These are phyloP conservation scores for Ornithoptera alexandrae DNA, from an alignment of 2,888 invertebrate species.

Conservation along the genomic window DNA sequence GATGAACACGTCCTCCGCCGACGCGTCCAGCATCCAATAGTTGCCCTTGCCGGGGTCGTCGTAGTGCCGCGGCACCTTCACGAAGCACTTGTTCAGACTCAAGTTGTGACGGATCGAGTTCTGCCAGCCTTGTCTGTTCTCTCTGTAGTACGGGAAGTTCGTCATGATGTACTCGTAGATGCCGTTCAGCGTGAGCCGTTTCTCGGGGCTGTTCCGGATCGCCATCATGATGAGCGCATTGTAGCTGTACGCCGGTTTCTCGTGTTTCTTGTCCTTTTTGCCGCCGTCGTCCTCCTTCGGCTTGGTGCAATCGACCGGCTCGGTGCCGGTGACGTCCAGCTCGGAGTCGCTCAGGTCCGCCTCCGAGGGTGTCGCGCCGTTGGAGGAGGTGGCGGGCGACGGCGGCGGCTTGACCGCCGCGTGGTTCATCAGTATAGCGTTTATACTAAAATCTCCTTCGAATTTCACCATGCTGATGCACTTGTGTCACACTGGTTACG, in stretches of 20 bases:
- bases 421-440: slow-evolving; percentile 85
- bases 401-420: slow-evolving; percentile 66
- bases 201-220: slow-evolving; percentile 95
- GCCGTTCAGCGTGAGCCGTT: slow-evolving; percentile 95
- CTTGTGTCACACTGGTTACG: slow-evolving; percentile 46
- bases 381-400: slow-evolving; percentile 66
- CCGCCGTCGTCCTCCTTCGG: slow-evolving; percentile 60
- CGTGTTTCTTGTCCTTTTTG: slow-evolving; percentile 83
- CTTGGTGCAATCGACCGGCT: slow-evolving; percentile 85
- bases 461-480: slow-evolving; percentile 75
- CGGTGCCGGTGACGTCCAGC: slow-evolving; percentile 88
- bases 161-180: slow-evolving; percentile 99
- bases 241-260: slow-evolving; percentile 98
- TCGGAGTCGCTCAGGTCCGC: slow-evolving; percentile 82
- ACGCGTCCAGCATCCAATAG: slow-evolving; percentile 99
- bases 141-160: slow-evolving; percentile 98
- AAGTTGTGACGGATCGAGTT: slow-evolving; percentile 99
- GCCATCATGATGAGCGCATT: slow-evolving; percentile 99
- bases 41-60: slow-evolving; percentile 99
- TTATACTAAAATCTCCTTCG: slow-evolving; percentile 89
- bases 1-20: slow-evolving; percentile 99
- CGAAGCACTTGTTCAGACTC: slow-evolving; percentile 98
- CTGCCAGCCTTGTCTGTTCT: slow-evolving; percentile 99
- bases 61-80: slow-evolving; percentile 98
- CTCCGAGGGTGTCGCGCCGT: slow-evolving; percentile 63